Conservation (phyloP, 2,113 vertebrate species). For the Symphodus melops region DNA sequence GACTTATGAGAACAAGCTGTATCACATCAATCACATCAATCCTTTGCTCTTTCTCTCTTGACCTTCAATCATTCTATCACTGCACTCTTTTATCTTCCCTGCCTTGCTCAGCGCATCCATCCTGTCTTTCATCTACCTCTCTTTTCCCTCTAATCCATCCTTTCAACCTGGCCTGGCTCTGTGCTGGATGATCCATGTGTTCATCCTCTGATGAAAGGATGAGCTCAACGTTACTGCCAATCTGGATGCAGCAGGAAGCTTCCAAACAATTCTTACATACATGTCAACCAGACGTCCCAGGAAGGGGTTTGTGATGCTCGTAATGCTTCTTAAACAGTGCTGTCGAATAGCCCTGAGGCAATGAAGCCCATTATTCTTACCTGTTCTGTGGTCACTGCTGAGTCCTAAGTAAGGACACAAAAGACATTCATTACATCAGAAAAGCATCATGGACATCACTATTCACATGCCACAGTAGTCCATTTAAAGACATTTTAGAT, state of each 20-base stretch:
- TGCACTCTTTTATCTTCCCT: slow-evolving; percentile 73
- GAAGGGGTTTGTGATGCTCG: slow-evolving; percentile 8
- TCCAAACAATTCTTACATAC: slow-evolving; percentile 31
- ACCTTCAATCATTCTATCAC: slow-evolving; percentile 77
- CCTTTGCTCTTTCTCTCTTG: slow-evolving; percentile 73
- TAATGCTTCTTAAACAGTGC: slow-evolving; percentile 16
- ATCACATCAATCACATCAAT: slow-evolving; percentile 75
- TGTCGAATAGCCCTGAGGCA: background rate
- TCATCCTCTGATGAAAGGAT: slow-evolving; percentile 72
- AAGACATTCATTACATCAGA: background rate
- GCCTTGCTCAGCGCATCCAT: slow-evolving; percentile 54
- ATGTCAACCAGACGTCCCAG: slow-evolving; percentile 34
- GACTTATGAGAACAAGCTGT: slow-evolving; percentile 75
- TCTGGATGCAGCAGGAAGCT: slow-evolving; percentile 44
- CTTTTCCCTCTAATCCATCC: slow-evolving; percentile 69
- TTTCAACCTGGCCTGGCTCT: slow-evolving; percentile 64
- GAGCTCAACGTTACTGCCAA: slow-evolving; percentile 59
- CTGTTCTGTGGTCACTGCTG: too few species aligned
- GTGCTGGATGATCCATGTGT: slow-evolving; percentile 61
- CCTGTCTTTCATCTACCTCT: slow-evolving; percentile 72
- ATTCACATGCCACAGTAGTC: background rate
- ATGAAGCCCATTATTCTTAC: background rate
- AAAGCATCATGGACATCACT: background rate
- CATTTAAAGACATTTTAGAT: background rate
- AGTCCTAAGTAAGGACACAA: background rate